These are phyloP conservation scores for Drosophila neotestacea DNA, from an alignment of 2,888 invertebrate species.

Conservation along the genomic window DNA sequence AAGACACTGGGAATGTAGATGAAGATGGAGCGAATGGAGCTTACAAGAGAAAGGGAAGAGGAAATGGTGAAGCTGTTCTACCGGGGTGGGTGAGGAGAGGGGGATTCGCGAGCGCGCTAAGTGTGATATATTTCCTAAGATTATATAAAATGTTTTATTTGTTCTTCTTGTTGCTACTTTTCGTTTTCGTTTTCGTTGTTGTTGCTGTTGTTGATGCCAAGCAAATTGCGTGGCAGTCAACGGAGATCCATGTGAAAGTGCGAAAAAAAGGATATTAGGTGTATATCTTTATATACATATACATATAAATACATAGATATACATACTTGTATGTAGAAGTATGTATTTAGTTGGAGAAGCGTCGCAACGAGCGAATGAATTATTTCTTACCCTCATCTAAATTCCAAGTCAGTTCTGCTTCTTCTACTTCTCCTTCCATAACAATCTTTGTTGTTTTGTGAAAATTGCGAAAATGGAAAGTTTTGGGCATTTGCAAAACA, in stretches of 20 bases:
- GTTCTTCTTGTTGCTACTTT: conserved; percentile 69
- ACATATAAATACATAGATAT: conserved; percentile 8
- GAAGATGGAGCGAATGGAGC: conserved; percentile 44
- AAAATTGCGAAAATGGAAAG: conserved; percentile 58
- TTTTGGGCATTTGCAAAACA: conserved; percentile 42
- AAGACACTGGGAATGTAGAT: conserved; percentile 38
- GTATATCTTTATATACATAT: conserved; percentile 30
- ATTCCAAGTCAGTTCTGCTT: conserved; percentile 52
- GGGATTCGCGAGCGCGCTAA: conserved; percentile 78
- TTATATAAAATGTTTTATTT: conserved; percentile 85
- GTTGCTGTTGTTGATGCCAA: conserved; percentile 38
- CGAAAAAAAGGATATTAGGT: conserved; percentile 71
- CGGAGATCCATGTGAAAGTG: conserved; percentile 52
- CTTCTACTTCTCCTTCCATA: not conserved
- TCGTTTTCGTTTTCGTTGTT: conserved; percentile 30
- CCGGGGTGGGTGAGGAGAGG: not conserved
- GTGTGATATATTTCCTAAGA: conserved; percentile 86
- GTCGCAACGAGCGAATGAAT: conserved; percentile 74
- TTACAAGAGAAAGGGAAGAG: not conserved
- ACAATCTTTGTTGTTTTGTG: conserved; percentile 19
- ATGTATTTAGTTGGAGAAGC: conserved; percentile 23
- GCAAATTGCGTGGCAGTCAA: conserved; percentile 77
- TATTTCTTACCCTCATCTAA: conserved; percentile 76
- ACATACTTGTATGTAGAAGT: not conserved
- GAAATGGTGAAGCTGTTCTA: not conserved